Base-by-base conservation (phyloP, 1,140 invertebrate species). In the Drosophila lini region DNA sequence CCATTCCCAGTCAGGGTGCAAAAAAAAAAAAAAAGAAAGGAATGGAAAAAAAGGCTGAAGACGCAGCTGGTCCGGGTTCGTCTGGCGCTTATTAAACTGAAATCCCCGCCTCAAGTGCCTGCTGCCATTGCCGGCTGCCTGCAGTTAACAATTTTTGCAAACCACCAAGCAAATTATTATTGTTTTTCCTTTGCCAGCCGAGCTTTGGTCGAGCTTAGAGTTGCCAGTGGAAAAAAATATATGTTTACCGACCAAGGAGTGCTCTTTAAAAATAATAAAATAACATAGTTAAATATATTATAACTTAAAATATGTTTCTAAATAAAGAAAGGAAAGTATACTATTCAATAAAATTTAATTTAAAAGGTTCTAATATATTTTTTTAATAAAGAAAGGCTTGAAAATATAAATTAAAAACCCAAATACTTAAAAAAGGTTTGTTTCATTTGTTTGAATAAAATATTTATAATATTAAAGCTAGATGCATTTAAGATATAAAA, bases 71-170 rank as follows among this genome's bases (percentile, higher is more conserved):
- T 78, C 58, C 63, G 63, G 61, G 63, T 65, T 63, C 68, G 74
- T 65, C 77, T 85, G 84, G 58, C 77, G 81, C 83, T 90, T 91
- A 91, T 91, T 91, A 91, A 88, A 91, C 74, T 88, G 62, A 91
- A 91, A 91, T 82, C 83, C 83, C 69, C 59, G 60, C 56, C 59
- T 84, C 80, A 81, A 84, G 53, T 78, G 76, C 47, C 56, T 80
- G 69, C 63, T 80, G 69, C 62, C 78, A 55, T 69, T 75, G 47
- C 62, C 45, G 55, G 13, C 19, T 55, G 52, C 52, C 52, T 90
- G 90, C 76, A 84, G 64, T 81, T 81, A 68, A 88, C 52, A 76
- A 76, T 79, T 85, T 84, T 83, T 67, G 68, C 64, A 64, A 81
- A 57, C 83, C 67, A 28, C 68, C 69, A 45, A 69, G 63, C 64